Conservation (phyloP, 2,797 vertebrate genomes). For the Allobates femoralis region DNA sequence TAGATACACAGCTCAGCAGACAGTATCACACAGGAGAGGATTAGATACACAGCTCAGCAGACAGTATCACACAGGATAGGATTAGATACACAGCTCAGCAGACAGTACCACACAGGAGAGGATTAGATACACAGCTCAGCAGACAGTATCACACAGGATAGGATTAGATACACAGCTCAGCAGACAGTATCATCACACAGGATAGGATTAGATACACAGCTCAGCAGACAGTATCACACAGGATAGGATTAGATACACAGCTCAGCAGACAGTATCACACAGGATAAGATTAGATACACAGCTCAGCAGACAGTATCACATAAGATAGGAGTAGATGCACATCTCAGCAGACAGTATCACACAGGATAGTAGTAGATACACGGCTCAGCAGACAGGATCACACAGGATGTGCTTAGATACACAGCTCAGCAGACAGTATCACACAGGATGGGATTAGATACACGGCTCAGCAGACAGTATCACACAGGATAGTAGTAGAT, state of each 20-base stretch:
- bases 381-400: neutral
- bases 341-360: neutral
- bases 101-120: too few species aligned
- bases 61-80: too few species aligned
- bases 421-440: neutral
- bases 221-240: neutral
- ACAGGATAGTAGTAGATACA: neutral
- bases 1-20: too few species aligned
- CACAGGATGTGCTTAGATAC: neutral
- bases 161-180: too few species aligned
- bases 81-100: too few species aligned
- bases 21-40: too few species aligned
- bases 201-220: constrained; percentile 9
- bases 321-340: constrained; percentile 4
- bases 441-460: neutral
- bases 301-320: neutral
- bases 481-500: too few species aligned
- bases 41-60: too few species aligned
- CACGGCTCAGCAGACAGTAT: neutral
- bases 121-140: too few species aligned
- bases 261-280: neutral
- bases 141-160: too few species aligned
- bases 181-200: neutral
- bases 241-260: neutral
- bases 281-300: neutral